Percentiles rank a stretch among this genome's conserved stretches.
Evolutionary conservation across 2,113 vertebrate genomes (phyloP).

Genomic region (Sarotherodon lohbergeri): DNA sequence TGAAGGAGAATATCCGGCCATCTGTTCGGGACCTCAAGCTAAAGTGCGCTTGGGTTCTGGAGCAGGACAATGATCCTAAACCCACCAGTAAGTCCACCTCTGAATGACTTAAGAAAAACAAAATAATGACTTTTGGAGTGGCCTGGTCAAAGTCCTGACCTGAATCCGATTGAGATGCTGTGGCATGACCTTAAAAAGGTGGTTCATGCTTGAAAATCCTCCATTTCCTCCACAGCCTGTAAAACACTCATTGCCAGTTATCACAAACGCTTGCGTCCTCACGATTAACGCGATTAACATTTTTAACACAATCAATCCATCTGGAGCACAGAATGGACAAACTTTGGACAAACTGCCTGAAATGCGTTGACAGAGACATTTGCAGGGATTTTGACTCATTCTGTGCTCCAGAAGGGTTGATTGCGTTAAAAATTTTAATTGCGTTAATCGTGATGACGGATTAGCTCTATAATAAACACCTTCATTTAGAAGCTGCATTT

Average conservation of each 20-base stretch:
- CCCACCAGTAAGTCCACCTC: background rate
- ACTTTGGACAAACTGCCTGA: background rate
- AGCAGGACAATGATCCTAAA: background rate
- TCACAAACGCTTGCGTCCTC: accelerated
- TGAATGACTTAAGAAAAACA: background rate
- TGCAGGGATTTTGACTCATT: background rate
- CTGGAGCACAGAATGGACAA: background rate
- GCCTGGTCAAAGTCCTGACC: background rate
- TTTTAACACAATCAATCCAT: accelerated
- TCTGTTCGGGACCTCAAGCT: background rate
- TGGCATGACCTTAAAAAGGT: background rate
- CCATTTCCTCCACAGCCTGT: background rate
- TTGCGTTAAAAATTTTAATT: background rate
- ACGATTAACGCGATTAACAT: background rate
- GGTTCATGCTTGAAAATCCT: background rate
- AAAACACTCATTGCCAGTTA: background rate
- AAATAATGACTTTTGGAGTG: background rate
- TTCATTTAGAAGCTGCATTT: background rate
- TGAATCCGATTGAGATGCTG: background rate
- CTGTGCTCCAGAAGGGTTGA: background rate
- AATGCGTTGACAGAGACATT: background rate
- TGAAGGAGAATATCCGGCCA: background rate
- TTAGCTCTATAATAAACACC: background rate
- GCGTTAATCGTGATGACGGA: background rate
- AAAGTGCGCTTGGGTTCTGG: background rate